phyloP scores from a whole-genome alignment of 2,113 vertebrate genomes.

The Istiophorus platypterus region DNA sequence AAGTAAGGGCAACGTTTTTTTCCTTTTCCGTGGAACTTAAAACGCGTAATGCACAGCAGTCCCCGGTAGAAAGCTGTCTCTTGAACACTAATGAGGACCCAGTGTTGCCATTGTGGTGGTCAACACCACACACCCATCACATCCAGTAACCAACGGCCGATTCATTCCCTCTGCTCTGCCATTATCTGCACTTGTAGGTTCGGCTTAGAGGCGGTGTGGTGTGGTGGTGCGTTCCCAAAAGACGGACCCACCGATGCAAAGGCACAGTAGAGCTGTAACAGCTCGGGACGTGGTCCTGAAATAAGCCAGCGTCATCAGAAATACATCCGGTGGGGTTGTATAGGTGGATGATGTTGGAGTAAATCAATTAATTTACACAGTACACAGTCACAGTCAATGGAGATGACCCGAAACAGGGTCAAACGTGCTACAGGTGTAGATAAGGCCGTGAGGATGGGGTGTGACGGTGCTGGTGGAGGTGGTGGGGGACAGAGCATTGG shows the following conservation, averaged over 20 bases:
- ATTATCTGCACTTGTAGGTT: not conserved
- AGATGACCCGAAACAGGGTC: constrained; percentile 72
- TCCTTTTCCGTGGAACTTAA: constrained; percentile 28
- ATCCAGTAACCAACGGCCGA: not conserved
- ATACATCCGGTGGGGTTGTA: not conserved
- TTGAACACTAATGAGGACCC: constrained; percentile 21
- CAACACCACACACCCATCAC: constrained; percentile 34
- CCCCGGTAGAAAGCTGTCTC: constrained; percentile 5
- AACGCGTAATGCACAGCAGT: constrained; percentile 10
- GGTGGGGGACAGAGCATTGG: not conserved
- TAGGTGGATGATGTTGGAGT: constrained; percentile 8
- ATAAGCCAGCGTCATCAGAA: not conserved
- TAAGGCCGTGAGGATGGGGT: constrained; percentile 65
- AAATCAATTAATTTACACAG: constrained; percentile 30
- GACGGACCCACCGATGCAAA: not conserved
- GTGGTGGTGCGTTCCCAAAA: constrained; percentile 7
- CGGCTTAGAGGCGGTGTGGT: not conserved
- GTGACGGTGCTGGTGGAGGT: constrained; percentile 59
- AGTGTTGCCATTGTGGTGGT: constrained; percentile 11
- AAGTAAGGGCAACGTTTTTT: constrained; percentile 90
- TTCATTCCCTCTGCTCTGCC: constrained; percentile 16
- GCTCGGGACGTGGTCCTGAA: constrained; percentile 2
- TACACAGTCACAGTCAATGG: constrained; percentile 17
- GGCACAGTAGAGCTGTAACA: not conserved
- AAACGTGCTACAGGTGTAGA: constrained; percentile 76